Base-by-base conservation (phyloP, 2,113 vertebrate species). In the Semicossyphus pulcher region DNA sequence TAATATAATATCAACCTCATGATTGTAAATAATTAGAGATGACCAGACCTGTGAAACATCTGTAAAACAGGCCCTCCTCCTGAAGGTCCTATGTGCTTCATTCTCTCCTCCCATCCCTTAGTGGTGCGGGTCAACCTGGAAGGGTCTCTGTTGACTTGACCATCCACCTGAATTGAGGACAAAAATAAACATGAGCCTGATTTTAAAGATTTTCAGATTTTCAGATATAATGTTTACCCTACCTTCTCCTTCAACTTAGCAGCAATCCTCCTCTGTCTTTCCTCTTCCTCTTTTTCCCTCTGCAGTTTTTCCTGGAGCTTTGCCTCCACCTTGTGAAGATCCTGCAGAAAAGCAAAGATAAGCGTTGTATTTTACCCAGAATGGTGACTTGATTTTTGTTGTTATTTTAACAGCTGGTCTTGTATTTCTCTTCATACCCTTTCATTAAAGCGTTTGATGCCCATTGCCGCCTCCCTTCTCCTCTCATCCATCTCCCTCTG, bases 201-300 rank as follows among this genome's bases (percentile, higher is more conserved):
- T 36, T n/a, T 54, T 4, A 47, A 47, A 5, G 18, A 31, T 51
- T 23, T 14, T 45, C 1, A 18, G 14, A n/a, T 7, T 47, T n/a
- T 31, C n/a, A 42, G 12, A 18, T 58, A 5, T 4, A 20, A 20
- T 15, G 15, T 21, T 6, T 18, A 16, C 3, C 45, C 74, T 80
- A 97, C 97, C 94, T 96, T 96, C 62, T 96, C 91, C 86, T 94
- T 97, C 26, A 97, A 71, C 67, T 92, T 94, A 18, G 90, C 81
- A 65, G 91, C 51, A n/a, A 95, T 54, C 76, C 89, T 93, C 82
- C 81, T 93, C 84, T 95, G 92, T 86, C 91, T 93, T 83, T 96
- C 93, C 69, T 44, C 59, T 51, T 94, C 94, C 79, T 94, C 91
- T 58, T 84, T 79, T 83, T 95, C 93, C 73, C 90, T 94, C 73